Evolutionary conservation across 2,888 invertebrate genomes (phyloP).

Genomic region (Myopa tessellatipennis): DNA sequence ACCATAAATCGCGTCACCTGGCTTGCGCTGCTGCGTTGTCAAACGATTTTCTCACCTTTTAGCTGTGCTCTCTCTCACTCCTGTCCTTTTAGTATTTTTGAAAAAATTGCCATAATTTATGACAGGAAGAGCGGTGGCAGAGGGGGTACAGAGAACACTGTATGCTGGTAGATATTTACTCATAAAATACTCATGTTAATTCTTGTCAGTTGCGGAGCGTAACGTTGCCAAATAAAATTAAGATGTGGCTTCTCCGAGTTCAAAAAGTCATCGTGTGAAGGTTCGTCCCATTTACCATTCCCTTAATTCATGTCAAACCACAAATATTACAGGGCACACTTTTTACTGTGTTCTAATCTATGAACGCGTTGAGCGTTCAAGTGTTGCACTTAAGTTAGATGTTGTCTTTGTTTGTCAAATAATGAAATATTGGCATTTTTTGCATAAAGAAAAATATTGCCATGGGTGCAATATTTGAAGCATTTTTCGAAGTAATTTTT

Average conservation of each 20-base stretch:
- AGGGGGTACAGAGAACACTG: constrained; percentile 45
- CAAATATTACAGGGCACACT: not conserved
- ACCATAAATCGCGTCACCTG: constrained; percentile 37
- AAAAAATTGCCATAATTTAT: constrained; percentile 21
- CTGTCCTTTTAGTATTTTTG: constrained; percentile 27
- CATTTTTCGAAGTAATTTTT: too few species aligned
- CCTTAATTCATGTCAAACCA: not conserved
- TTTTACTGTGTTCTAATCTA: not conserved
- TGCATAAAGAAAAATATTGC: too few species aligned
- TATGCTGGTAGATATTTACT: not conserved
- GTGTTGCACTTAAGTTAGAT: not conserved
- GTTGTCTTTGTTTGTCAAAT: constrained; percentile 47
- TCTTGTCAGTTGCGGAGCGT: constrained; percentile 54
- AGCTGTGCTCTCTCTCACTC: constrained; percentile 28
- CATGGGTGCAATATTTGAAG: too few species aligned
- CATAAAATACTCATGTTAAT: constrained; percentile 46
- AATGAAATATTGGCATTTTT: constrained; percentile 64
- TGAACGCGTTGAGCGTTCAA: not conserved
- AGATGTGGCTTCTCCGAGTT: constrained; percentile 47
- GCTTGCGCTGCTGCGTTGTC: constrained; percentile 23
- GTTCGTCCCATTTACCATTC: not conserved
- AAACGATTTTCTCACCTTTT: constrained; percentile 32
- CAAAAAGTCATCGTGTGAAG: constrained; percentile 45
- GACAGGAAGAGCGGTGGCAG: not conserved
- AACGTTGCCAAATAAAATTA: constrained; percentile 59